phyloP scores from a whole-genome alignment of 23 tunicate genomes.

The Styela clava region DNA sequence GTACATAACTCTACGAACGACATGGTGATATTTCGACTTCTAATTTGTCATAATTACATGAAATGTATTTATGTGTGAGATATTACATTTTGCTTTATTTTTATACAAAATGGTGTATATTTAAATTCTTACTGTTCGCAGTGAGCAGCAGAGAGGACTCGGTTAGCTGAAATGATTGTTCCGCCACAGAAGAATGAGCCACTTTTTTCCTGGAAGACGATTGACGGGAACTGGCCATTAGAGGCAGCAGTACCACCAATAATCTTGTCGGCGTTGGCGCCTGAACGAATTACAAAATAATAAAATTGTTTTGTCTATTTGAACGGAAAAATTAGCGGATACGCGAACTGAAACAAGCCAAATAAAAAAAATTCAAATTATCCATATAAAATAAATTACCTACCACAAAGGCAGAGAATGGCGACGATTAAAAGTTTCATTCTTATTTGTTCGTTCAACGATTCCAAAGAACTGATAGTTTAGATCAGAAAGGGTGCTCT shows the following conservation, averaged over 20 bases:
- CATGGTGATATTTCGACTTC: too few relatives aligned
- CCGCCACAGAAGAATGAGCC: slow-evolving; percentile 38
- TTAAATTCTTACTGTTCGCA: slow-evolving; percentile 29
- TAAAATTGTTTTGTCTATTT: background rate
- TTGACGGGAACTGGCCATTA: slow-evolving; percentile 15
- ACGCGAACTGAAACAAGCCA: background rate
- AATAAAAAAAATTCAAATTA: background rate
- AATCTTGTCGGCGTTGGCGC: slow-evolving; percentile 18
- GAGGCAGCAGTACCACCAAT: slow-evolving; percentile 24
- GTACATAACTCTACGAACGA: too few relatives aligned
- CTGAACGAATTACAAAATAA: background rate
- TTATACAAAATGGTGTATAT: too few relatives aligned
- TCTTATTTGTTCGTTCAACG: too few relatives aligned
- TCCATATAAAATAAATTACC: background rate
- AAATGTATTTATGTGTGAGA: too few relatives aligned
- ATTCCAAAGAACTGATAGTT: too few relatives aligned
- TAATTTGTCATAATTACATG: too few relatives aligned
- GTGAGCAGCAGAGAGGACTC: slow-evolving; percentile 40
- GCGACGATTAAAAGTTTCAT: background rate
- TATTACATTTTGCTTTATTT: too few relatives aligned
- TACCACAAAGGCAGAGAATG: background rate
- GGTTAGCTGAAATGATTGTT: slow-evolving; percentile 1
- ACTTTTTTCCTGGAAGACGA: slow-evolving; percentile 1
- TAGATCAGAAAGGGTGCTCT: too few relatives aligned
- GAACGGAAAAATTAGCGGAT: background rate